Conservation (phyloP, 2,888 invertebrate species). For the Ophraella communa region DNA sequence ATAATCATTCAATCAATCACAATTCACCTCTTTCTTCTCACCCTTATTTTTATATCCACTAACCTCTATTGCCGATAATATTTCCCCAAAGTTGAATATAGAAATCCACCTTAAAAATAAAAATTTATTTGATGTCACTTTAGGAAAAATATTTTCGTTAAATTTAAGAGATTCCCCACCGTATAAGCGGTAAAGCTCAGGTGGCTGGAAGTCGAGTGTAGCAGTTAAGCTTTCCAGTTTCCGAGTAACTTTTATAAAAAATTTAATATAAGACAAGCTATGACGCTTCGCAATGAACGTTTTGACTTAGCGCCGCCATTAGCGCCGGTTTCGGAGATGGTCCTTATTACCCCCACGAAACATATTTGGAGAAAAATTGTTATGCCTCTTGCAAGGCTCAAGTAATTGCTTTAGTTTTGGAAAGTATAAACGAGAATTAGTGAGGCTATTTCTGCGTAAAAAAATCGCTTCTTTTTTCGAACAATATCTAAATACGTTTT, state of each 20-base stretch:
- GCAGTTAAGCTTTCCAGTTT: constrained; percentile 38
- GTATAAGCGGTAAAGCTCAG: constrained; percentile 41
- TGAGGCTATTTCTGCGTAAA: not conserved
- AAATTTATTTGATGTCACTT: constrained; percentile 36
- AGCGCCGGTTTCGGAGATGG: constrained; percentile 14
- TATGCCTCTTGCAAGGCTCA: constrained; percentile 5
- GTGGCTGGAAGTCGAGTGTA: constrained; percentile 43
- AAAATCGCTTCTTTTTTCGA: too few species aligned
- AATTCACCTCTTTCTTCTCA: constrained; percentile 18
- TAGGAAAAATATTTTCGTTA: constrained; percentile 33
- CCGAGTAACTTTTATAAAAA: constrained; percentile 42
- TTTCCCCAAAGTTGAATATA: constrained; percentile 8
- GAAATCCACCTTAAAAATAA: constrained; percentile 28
- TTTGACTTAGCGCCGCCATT: constrained; percentile 39
- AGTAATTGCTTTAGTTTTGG: not conserved
- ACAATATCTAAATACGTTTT: too few species aligned
- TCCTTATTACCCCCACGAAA: constrained; percentile 14
- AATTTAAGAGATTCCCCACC: constrained; percentile 36
- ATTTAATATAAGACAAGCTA: constrained; percentile 43
- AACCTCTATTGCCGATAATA: constrained; percentile 26
- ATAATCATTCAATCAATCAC: constrained; percentile 22
- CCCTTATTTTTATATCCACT: constrained; percentile 28
- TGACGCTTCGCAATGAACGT: constrained; percentile 40
- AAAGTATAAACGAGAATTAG: constrained; percentile 1
- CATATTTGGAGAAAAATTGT: constrained; percentile 10